These are phyloP conservation scores for Sylvilagus floridanus DNA, from an alignment of 2,797 vertebrate genomes.

Conservation along the genomic window DNA sequence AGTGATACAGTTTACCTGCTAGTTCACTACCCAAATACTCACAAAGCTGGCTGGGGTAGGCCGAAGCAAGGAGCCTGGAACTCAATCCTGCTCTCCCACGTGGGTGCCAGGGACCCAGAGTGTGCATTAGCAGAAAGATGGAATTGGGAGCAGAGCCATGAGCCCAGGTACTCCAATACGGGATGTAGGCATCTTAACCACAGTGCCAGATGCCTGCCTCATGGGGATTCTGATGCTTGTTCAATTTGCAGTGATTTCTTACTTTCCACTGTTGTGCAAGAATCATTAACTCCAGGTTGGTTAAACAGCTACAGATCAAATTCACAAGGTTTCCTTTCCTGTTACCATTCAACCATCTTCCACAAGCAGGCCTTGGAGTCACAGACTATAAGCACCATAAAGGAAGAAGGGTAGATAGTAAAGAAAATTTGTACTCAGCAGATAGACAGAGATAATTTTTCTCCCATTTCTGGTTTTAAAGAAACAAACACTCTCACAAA, in stretches of 20 bases:
- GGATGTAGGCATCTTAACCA: too few species aligned
- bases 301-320: background rate
- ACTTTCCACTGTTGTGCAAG: background rate
- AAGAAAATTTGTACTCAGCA: background rate
- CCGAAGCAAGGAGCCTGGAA: too few species aligned
- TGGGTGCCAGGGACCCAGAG: too few species aligned
- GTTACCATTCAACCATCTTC: background rate
- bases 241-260: background rate
- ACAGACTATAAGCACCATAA: background rate
- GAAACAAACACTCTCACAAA: slow-evolving; percentile 56
- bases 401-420: background rate
- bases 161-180: too few species aligned
- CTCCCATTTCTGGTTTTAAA: slow-evolving; percentile 6
- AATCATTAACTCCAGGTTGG: background rate
- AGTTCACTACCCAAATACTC: too few species aligned
- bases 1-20: too few species aligned
- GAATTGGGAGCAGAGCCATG: too few species aligned
- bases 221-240: background rate
- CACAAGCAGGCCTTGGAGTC: background rate
- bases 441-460: background rate
- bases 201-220: too few species aligned
- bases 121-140: too few species aligned
- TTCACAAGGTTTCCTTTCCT: background rate
- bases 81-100: too few species aligned
- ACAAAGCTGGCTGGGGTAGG: too few species aligned